Percentiles rank a stretch among this genome's conserved stretches.
These are phyloP conservation scores for Leptodactylus fuscus DNA, from an alignment of 2,113 vertebrate species.

Conservation along the genomic window DNA sequence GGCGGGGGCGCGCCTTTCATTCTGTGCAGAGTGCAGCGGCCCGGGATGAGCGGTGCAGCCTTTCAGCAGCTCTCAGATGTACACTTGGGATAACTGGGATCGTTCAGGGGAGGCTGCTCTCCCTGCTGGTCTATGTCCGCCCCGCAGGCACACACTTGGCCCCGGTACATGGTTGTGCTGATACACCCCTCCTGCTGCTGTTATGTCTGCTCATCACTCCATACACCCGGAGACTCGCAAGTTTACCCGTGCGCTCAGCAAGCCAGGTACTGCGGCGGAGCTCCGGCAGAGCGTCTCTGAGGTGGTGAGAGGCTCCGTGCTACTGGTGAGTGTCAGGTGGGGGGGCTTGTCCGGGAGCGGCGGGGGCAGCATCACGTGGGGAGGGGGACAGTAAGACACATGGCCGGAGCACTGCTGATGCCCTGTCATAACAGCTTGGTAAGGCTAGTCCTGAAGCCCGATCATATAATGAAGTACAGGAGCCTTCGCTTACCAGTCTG, in stretches of 20 bases:
- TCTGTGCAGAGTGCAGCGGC: background rate
- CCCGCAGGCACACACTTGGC: slow-evolving; percentile 23
- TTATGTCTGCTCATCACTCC: slow-evolving; percentile 60
- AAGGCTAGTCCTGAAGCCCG: background rate
- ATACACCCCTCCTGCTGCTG: background rate
- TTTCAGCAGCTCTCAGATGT: slow-evolving; percentile 15
- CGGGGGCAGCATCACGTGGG: background rate
- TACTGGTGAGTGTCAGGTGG: slow-evolving; percentile 77
- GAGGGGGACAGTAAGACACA: slow-evolving; percentile 2
- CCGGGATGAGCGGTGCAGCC: slow-evolving; percentile 7
- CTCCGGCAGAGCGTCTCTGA: slow-evolving; percentile 95
- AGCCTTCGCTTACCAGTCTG: no score
- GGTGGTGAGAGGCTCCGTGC: slow-evolving; percentile 91
- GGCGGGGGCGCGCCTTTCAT: slow-evolving; percentile 27
- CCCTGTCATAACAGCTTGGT: background rate
- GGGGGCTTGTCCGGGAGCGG: background rate
- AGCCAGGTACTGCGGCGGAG: slow-evolving; percentile 94
- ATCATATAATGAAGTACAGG: no score
- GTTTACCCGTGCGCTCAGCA: slow-evolving; percentile 91
- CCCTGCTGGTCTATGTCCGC: background rate
- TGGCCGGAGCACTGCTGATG: background rate
- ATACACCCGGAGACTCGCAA: slow-evolving; percentile 87
- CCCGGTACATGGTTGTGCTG: slow-evolving; percentile 29
- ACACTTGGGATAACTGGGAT: slow-evolving; percentile 1
- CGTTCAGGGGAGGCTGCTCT: background rate